Evolutionary conservation across 2,797 vertebrate species (phyloP).

Genomic region (Pyrrhura leucotis): DNA sequence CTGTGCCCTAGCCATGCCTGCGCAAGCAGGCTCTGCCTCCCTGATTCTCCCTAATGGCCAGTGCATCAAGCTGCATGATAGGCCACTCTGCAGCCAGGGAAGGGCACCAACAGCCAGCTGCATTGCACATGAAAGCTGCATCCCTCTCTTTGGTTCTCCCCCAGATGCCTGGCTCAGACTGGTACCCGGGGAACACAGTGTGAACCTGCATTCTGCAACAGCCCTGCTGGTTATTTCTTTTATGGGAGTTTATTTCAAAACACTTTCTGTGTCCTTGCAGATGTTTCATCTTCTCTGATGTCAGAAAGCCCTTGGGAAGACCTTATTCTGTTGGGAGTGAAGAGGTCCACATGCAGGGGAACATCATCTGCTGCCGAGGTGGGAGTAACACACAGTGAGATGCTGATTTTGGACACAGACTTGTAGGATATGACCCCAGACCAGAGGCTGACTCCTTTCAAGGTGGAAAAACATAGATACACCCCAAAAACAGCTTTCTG

Average conservation of each 20-base stretch:
- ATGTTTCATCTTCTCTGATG: not conserved
- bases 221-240: not conserved
- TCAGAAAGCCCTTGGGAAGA: not conserved
- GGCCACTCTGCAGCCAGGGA: not conserved
- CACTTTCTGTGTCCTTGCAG: not conserved
- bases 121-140: rapidly evolving
- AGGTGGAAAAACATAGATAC: not conserved
- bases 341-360: rapidly evolving
- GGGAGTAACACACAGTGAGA: not conserved
- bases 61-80: not conserved
- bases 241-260: not conserved
- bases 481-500: not conserved
- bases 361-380: not conserved
- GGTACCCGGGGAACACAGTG: rapidly evolving
- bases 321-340: not conserved
- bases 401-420: not conserved
- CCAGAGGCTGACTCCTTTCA: not conserved
- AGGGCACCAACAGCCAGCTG: not conserved
- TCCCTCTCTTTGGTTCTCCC: not conserved
- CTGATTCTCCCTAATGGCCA: rapidly evolving
- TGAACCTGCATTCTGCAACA: not conserved
- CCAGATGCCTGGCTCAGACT: not conserved
- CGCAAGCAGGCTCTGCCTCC: not conserved
- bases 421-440: not conserved
- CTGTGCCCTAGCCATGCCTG: not conserved